Base-by-base conservation (phyloP, 1,140 invertebrate species). In the Saccostrea cuccullata region DNA sequence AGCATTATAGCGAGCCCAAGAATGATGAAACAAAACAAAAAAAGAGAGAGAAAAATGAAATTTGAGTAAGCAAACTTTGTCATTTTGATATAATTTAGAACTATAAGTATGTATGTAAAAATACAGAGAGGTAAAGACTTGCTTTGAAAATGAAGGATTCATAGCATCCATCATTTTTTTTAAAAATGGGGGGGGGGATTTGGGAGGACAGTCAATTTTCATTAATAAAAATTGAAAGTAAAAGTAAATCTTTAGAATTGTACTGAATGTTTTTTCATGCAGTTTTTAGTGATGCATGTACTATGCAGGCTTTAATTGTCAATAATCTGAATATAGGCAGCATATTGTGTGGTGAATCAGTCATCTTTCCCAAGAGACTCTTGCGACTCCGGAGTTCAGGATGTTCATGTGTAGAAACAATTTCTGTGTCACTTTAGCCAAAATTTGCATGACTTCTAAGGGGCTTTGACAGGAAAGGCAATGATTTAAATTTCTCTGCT, bases 391-490 rank as follows among this genome's bases (percentile, higher is more conserved):
- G 20, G 20, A 60, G 9, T 36, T 30, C n/a, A 30, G 26, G 70
- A 77, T 77, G 4, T 77, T 77, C 26, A 77, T 77, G 70, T 77
- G 70, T 36, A 77, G 26, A 36, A 30, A 77, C 23, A 77, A 77
- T 30, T 13, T 17, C 70, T 15, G 26, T 77, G 70, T 77, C 70
- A 77, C 36, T 40, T 77, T 26, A 77, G 70, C 11, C 70, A 77
- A 30, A 15, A 77, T 77, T 77, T 77, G 70, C 70, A 77, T 77
- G 70, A 77, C 26, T 8, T 77, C 30, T 26, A n/a, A 13, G 26
- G 13, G 6, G 23, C 30, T 77, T 77, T 77, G 70, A 36, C 70
- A 77, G 70, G 70, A 30, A 77, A 77, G 30, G 70, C 26, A 15
- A 30, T 77, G 70, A 77, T 77, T 77, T 77, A 11, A 13, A 77